phyloP scores from a whole-genome alignment of 1,140 invertebrate species.

The Lordiphosa stackelbergi region DNA sequence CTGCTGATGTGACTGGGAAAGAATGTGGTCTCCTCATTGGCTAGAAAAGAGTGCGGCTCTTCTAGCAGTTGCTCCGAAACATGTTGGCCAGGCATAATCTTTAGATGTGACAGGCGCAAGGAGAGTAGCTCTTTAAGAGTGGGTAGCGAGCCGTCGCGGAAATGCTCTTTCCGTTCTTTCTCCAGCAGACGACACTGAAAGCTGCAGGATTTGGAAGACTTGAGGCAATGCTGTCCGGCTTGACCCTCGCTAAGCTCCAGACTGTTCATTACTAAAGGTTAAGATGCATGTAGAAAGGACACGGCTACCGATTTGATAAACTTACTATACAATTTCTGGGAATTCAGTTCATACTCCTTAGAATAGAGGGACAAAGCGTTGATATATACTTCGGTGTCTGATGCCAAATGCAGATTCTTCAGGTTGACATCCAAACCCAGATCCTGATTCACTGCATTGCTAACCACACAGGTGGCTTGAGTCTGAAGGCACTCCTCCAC shows the following conservation, averaged over 20 bases:
- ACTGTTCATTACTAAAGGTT: slow-evolving; percentile 56
- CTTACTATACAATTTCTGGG: slow-evolving; percentile 61
- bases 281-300: too few relatives aligned
- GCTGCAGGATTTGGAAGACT: slow-evolving; percentile 54
- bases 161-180: slow-evolving; percentile 22
- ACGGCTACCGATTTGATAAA: not conserved
- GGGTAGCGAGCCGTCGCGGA: slow-evolving; percentile 25
- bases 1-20: slow-evolving; percentile 65
- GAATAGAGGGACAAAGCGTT: slow-evolving; percentile 66
- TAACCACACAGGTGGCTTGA: slow-evolving; percentile 79
- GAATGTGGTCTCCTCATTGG: slow-evolving; percentile 68
- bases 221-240: slow-evolving; percentile 56
- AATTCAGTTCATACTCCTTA: slow-evolving; percentile 55
- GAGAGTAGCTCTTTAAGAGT: slow-evolving; percentile 45
- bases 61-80: slow-evolving; percentile 37
- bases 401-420: slow-evolving; percentile 83
- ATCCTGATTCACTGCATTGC: slow-evolving; percentile 78
- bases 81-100: slow-evolving; percentile 42
- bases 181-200: slow-evolving; percentile 54
- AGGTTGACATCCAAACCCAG: slow-evolving; percentile 82
- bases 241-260: slow-evolving; percentile 58
- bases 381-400: slow-evolving; percentile 80
- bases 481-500: slow-evolving; percentile 84
- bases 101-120: slow-evolving; percentile 48
- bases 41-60: slow-evolving; percentile 63